These are phyloP conservation scores for Epinephelus cyanopodus DNA, from an alignment of 2,113 vertebrate species.

Conservation along the genomic window DNA sequence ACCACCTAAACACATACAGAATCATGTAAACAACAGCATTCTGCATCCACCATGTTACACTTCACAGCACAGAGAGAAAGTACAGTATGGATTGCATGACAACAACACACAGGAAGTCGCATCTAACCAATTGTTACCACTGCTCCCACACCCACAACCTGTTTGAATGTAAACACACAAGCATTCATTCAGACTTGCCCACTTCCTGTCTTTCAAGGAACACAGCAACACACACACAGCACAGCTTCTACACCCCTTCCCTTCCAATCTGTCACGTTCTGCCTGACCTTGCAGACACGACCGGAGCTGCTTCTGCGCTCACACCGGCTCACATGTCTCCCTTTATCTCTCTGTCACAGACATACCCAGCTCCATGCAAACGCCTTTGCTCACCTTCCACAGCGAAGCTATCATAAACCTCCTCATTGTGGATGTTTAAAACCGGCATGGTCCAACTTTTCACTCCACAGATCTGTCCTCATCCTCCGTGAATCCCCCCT, in stretches of 20 bases:
- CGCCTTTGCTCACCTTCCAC: conserved; percentile 78
- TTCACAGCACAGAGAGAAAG: not conserved
- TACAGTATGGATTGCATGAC: not conserved
- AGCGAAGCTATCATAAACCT: conserved; percentile 73
- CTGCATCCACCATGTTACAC: not conserved
- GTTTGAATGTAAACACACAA: conserved; percentile 59
- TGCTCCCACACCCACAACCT: not conserved
- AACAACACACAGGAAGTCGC: conserved; percentile 45
- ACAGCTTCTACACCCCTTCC: not conserved
- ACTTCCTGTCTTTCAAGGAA: conserved; percentile 50
- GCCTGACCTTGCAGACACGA: conserved; percentile 63
- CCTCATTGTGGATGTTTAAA: conserved; percentile 80
- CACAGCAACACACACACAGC: not conserved
- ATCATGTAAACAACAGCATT: not conserved
- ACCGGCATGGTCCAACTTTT: conserved; percentile 73
- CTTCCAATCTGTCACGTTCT: conserved; percentile 12
- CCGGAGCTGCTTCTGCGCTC: not conserved
- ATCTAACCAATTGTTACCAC: not conserved
- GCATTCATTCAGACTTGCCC: conserved; percentile 14
- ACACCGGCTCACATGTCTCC: conserved; percentile 8
- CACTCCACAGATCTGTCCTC: conserved; percentile 30
- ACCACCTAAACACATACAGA: not conserved
- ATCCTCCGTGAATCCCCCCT: conserved; percentile 5
- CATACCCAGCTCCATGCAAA: not conserved
- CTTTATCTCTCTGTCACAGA: not conserved